These are phyloP conservation scores for Tachuris rubrigastra DNA, from an alignment of 2,113 vertebrate genomes.

Conservation along the genomic window DNA sequence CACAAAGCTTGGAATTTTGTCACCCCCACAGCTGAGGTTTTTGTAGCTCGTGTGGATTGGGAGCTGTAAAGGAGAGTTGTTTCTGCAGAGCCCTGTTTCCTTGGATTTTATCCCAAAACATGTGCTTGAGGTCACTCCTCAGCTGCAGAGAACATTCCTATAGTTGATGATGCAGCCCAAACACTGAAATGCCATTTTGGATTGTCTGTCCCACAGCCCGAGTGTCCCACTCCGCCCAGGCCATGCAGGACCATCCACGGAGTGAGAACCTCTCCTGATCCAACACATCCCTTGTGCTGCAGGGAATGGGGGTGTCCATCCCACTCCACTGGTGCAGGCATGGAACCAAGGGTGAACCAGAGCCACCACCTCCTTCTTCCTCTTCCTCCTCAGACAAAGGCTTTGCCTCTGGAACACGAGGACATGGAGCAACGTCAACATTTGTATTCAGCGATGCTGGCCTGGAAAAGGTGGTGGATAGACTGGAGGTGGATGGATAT, in stretches of 20 bases:
- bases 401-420: background rate
- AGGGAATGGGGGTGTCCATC: accelerated
- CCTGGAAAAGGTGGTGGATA: background rate
- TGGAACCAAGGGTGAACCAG: accelerated
- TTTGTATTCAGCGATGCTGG: background rate
- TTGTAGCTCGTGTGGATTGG: background rate
- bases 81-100: accelerated
- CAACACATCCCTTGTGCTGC: accelerated
- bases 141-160: background rate
- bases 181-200: background rate
- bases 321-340: accelerated
- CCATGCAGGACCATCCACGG: background rate
- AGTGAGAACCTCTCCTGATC: background rate
- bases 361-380: background rate
- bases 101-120: background rate
- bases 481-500: background rate
- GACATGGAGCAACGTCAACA: background rate
- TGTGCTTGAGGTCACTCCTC: background rate
- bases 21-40: background rate
- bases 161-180: accelerated
- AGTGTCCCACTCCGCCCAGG: accelerated
- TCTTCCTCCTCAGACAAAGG: background rate
- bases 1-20: background rate
- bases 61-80: background rate
- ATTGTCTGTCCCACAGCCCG: background rate